Evolutionary conservation across 2,888 invertebrate genomes (phyloP), one percentile per base, ranked within the genome.

Genomic region (Melieria crassipennis): DNA sequence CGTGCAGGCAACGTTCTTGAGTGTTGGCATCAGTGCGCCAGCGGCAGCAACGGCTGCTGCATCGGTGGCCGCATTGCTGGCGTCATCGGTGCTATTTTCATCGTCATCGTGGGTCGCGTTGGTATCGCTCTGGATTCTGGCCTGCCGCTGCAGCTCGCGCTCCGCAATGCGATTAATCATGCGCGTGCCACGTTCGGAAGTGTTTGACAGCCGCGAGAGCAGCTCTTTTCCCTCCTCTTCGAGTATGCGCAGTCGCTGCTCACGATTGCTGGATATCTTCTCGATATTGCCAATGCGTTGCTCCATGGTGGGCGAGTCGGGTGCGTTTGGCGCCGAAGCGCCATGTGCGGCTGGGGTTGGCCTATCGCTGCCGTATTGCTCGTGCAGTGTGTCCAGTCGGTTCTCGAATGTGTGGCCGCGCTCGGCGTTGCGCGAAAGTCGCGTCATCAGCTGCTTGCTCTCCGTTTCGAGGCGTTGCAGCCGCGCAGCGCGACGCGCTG

Each of bases 191-290:
- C 82, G 80, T 61, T 83, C 80, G 4, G 85, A 82, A 4, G 84
- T 85, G 48, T 80, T 79, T 11, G 85, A 81, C 30, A 85, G 77
- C 10, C 80, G 82, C 11, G 77, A 77, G 65, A 94, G 92, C 11
- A 96, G 86, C 77, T 91, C 91, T 75, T 91, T 91, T 4, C 94
- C 93, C 86, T 96, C 93, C 78, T 94, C 93, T 86, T 96, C 96
- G 72, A 96, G 87, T 66, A 91, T 84, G 79, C 77, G 87, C 68
- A 81, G 58, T 13, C 83, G 82, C 71, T 85, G 84, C 13, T 82
- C 81, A 4, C 85, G 79, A 70, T 82, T 82, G 0, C 77, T 77
- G 3, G 84, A 81, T 4, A 84, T 81, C 30, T 82, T 78, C n/a
- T 83, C 83, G 5, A 85, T 84, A 68, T 84, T 81, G 69, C 83